Conservation (phyloP, 2,113 vertebrate genomes). For the Silurus asotus region DNA sequence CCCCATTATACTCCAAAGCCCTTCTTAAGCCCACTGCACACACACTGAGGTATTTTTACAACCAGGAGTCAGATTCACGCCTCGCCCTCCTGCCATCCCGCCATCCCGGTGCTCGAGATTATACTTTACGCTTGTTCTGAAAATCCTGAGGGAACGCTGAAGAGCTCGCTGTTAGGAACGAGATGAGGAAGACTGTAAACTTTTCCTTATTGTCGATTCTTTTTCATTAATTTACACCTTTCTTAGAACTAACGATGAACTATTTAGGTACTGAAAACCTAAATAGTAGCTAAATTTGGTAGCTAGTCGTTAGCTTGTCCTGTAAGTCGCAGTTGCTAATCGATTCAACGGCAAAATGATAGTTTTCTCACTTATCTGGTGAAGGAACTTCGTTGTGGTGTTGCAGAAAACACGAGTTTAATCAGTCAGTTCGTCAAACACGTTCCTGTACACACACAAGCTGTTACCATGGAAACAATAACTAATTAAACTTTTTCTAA, state of each 20-base stretch:
- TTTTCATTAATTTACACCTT: background rate
- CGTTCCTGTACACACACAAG: too few relatives aligned
- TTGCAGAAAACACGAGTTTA: background rate
- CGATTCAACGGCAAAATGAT: too few relatives aligned
- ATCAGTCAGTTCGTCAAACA: too few relatives aligned
- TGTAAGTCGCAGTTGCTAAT: background rate
- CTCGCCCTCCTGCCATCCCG: background rate
- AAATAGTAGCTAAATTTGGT: too few relatives aligned
- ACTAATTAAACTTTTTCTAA: too few relatives aligned
- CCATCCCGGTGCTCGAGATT: background rate
- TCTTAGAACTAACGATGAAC: background rate
- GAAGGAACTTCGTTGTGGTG: background rate
- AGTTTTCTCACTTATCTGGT: background rate
- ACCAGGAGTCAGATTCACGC: slow-evolving; percentile 54
- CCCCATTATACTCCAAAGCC: slow-evolving; percentile 44
- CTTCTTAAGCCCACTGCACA: slow-evolving; percentile 39
- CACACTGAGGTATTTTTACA: slow-evolving; percentile 62
- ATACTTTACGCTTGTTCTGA: slow-evolving; percentile 38
- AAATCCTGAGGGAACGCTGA: slow-evolving; percentile 49
- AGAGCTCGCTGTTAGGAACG: slow-evolving; percentile 30
- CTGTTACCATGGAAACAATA: too few relatives aligned
- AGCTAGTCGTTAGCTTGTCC: background rate
- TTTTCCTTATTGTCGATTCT: background rate
- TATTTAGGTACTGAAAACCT: too few relatives aligned
- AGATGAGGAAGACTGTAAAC: background rate